Base-by-base conservation (phyloP, 2,797 vertebrate genomes). In the Gymnodraco acuticeps region DNA sequence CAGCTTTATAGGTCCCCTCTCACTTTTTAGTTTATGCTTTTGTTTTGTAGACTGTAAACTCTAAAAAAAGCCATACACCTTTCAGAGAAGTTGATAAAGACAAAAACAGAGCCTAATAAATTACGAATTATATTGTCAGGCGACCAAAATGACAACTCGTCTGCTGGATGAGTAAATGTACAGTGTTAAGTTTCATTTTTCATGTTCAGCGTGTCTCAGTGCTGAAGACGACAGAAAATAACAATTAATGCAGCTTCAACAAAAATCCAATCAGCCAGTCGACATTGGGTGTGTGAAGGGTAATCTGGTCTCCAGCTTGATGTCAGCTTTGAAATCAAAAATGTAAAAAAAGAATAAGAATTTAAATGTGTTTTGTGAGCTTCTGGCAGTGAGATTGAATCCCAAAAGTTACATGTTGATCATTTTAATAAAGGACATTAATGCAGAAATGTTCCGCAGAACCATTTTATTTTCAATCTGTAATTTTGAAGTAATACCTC, bases 331-430 rank as follows among this genome's bases (percentile, higher is more conserved):
- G 20, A 75, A 84, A 88, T 86, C 45, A 50, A 81, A 86, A 71
- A 71, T 64, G 82, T 75, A 82, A 80, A 73, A 2, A 83, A 91
- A 72, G 56, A 76, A 41, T 20, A 56, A 0, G n/a, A n/a, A 70
- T 62, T 67, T n/a, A 64, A 80, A 78, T 73, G 43, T 73, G 41
- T 72, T 75, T 15, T 11, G 9, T 76, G 31, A 68, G 69, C 65
- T 33, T 64, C 47, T 53, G 48, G 58, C 41, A 69, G 47, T 60
- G 63, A 70, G 69, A 89, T 71, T 84, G 70, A 79, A 87, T 91
- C 84, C 78, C 88, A 81, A 88, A 86, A 83, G 60, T 68, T 81
- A 72, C 75, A 70, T 68, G 63, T 72, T 83, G 72, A 58, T 70
- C 64, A 77, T 67, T 86, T 91, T 89, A 67, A 78, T 83, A 77